Evolutionary conservation across 2,113 vertebrate genomes (phyloP), one percentile per base, ranked within the genome.

Genomic region (Spea multiplicata): DNA sequence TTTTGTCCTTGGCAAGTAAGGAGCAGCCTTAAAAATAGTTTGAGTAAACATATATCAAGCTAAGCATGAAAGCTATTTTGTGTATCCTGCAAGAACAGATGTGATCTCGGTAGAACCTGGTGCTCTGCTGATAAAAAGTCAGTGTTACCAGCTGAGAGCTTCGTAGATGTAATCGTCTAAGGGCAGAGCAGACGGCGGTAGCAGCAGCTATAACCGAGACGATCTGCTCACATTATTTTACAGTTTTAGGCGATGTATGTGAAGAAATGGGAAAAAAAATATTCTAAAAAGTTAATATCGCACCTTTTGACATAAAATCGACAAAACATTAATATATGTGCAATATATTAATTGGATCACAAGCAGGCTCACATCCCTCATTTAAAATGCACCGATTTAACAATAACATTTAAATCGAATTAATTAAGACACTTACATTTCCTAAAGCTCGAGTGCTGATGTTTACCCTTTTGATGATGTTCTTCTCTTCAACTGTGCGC

Each of bases 1-100:
- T 88, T 87, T 88, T 89, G 82, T 87, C 85, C 83, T 90, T 87
- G 66, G 8, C 81, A 73, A 76, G 55, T 80, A 83, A 82, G 85
- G 84, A 87, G 82, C 6, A 0, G 71, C 82, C 85, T 87, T 81
- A 78, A 84, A 71, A 44, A 75, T 83, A 84, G 78, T 0, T 76
- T 81, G 52, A 75, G 74, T 3, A 69, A 83, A 72, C 68, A 76
- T 45, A 74, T 82, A 30, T 64, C 71, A 78, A 83, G 75, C 62
- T 82, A 77, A 77, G 47, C 81, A 81, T 59, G 75, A 82, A 84
- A 88, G 86, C 62, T 62, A 66, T 66, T 75, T 74, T 83, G 81
- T 83, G 46, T 78, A 44, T 78, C 81, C 75, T 81, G 79, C 83
- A 81, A 81, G 82, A 86, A 82, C 80, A 82, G 16, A 82, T 4